These are phyloP conservation scores for Eupeodes luniger DNA, from an alignment of 2,888 invertebrate species.

Conservation along the genomic window DNA sequence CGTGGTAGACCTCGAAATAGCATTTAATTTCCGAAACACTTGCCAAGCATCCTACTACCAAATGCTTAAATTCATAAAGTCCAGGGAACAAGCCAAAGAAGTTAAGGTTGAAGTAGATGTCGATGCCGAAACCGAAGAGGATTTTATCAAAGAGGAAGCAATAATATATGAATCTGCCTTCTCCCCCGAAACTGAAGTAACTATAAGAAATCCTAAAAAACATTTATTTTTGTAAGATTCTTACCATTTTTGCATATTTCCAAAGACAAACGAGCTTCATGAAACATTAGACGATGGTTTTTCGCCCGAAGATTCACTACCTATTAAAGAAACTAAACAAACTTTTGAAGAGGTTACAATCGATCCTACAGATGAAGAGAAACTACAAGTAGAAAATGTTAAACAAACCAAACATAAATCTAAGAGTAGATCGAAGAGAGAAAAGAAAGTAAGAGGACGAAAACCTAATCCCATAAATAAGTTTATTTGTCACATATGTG, in stretches of 20 bases:
- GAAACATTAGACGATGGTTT: background rate
- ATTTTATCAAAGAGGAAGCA: slow-evolving; percentile 9
- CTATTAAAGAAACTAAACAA: background rate
- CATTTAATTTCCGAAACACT: slow-evolving; percentile 76
- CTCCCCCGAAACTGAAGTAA: background rate
- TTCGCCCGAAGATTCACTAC: background rate
- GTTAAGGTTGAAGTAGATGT: slow-evolving; percentile 4
- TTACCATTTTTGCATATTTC: background rate
- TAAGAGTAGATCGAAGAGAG: background rate
- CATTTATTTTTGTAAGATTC: background rate
- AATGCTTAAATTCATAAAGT: slow-evolving; percentile 25
- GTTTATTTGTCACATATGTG: slow-evolving; percentile 83
- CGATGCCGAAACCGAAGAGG: background rate
- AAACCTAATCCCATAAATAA: slow-evolving; percentile 51
- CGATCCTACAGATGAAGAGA: background rate
- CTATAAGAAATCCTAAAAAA: background rate
- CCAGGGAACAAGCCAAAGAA: background rate
- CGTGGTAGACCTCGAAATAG: slow-evolving; percentile 76
- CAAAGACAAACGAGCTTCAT: background rate
- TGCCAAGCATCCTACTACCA: slow-evolving; percentile 57
- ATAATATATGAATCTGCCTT: background rate
- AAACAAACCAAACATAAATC: background rate
- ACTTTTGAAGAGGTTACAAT: background rate
- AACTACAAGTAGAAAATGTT: background rate
- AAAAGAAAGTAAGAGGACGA: background rate